A percentile compares a stretch with the other conserved stretches of the same genome.
phyloP scores from a whole-genome alignment of 2,888 invertebrate species.

The Megastigmus dorsalis region DNA sequence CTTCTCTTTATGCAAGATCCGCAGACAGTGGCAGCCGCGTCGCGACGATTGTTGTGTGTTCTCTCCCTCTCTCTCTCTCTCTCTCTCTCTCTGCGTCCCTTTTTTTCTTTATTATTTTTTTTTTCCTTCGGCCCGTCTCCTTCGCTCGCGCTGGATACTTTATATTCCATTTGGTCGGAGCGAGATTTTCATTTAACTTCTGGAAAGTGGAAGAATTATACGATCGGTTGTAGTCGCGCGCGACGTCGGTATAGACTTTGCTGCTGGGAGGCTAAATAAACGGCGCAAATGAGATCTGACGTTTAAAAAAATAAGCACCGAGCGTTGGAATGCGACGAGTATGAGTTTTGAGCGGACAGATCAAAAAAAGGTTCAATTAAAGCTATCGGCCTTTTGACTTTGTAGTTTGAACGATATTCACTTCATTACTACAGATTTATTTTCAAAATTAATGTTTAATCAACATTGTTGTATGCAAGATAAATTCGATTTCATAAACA shows the following conservation, averaged over 20 bases:
- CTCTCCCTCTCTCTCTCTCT: neutral
- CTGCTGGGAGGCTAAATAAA: slow-evolving; percentile 32
- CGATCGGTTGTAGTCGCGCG: neutral
- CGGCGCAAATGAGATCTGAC: neutral
- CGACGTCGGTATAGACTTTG: neutral
- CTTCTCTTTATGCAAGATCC: too few species aligned
- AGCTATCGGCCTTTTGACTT: too few species aligned
- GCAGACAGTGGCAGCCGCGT: too few species aligned
- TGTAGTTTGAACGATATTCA: too few species aligned
- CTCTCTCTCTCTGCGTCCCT: neutral
- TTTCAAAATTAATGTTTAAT: too few species aligned
- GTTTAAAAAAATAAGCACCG: too few species aligned
- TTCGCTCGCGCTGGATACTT: neutral
- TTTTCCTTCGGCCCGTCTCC: neutral
- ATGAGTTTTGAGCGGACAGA: too few species aligned
- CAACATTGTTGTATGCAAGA: too few species aligned
- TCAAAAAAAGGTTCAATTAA: too few species aligned
- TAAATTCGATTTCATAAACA: too few species aligned
- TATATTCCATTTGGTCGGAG: slow-evolving; percentile 25
- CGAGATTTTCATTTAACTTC: slow-evolving; percentile 39
- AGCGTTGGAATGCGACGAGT: too few species aligned
- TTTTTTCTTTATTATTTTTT: slow-evolving; percentile 9
- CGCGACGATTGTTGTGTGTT: neutral
- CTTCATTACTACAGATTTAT: too few species aligned
- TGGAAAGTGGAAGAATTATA: slow-evolving; percentile 22